These are phyloP conservation scores for Timema podura DNA, from an alignment of 2,888 invertebrate species.

Conservation along the genomic window DNA sequence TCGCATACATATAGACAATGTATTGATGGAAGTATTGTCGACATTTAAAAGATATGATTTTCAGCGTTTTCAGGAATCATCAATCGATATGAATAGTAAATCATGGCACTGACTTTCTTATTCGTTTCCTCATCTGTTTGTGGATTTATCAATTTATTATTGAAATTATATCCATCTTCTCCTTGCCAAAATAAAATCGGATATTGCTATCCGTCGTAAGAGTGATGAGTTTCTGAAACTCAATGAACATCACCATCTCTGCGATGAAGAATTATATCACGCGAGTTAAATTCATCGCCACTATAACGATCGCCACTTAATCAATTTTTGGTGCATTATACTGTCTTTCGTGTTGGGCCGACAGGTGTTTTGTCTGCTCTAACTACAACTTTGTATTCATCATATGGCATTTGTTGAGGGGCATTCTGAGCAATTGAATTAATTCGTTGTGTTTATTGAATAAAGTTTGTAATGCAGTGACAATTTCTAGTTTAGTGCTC, in stretches of 20 bases:
- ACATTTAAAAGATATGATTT: no score
- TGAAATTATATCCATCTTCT: no score
- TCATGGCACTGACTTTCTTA: no score
- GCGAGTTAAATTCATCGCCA: constrained; percentile 5
- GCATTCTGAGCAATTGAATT: constrained; percentile 2
- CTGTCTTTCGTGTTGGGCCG: constrained; percentile 9
- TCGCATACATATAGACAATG: no score
- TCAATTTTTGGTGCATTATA: background rate
- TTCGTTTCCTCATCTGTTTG: no score
- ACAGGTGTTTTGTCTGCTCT: constrained; percentile 14
- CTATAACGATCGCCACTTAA: constrained; percentile 3
- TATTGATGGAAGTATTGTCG: no score
- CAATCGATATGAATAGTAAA: no score
- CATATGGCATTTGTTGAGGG: background rate
- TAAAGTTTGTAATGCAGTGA: constrained; percentile 8
- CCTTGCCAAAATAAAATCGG: no score
- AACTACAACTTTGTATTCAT: background rate
- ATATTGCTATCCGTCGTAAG: no score
- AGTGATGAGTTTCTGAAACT: constrained; percentile 13
- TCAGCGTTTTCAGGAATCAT: no score
- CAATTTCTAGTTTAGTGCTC: constrained; percentile 1
- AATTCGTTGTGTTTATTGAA: constrained; percentile 5
- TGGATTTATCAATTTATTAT: no score
- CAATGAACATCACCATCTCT: constrained; percentile 33
- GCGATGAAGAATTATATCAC: constrained; percentile 31